Percentiles rank a stretch among this genome's conserved stretches.
Evolutionary conservation across 2,797 vertebrate species (phyloP).

Genomic region (Chiloscyllium punctatum): DNA sequence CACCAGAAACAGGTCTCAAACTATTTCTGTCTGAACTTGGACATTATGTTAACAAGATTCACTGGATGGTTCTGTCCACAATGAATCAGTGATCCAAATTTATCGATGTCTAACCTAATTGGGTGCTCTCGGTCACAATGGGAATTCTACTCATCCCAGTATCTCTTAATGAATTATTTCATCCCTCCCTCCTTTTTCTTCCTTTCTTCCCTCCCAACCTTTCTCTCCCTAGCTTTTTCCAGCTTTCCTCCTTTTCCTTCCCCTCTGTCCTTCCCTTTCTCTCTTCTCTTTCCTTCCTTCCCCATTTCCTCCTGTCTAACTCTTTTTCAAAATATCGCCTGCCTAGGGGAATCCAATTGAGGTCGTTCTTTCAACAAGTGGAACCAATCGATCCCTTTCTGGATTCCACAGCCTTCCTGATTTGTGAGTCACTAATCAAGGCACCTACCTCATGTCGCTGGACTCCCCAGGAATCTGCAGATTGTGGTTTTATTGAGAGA

Average conservation of each 20-base stretch:
- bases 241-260: not conserved
- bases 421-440: not conserved
- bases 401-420: not conserved
- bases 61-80: not conserved
- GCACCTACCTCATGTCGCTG: not conserved
- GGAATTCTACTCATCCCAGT: no score
- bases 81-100: not conserved
- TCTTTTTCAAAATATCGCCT: slow-evolving; percentile 5
- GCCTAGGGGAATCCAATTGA: not conserved
- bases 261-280: not conserved
- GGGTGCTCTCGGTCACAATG: not conserved
- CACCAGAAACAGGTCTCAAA: not conserved
- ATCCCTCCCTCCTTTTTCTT: not conserved
- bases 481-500: not conserved
- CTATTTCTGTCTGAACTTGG: not conserved
- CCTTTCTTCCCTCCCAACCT: not conserved
- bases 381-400: not conserved
- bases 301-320: slow-evolving; percentile 31
- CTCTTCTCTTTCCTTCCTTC: slow-evolving; percentile 36
- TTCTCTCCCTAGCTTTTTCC: not conserved
- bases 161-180: no score
- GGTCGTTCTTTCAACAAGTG: not conserved
- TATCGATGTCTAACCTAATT: not conserved
- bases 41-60: no score
- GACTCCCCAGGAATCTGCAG: not conserved